Conservation (phyloP, 2,113 vertebrate species). For the Hypomesus transpacificus region DNA sequence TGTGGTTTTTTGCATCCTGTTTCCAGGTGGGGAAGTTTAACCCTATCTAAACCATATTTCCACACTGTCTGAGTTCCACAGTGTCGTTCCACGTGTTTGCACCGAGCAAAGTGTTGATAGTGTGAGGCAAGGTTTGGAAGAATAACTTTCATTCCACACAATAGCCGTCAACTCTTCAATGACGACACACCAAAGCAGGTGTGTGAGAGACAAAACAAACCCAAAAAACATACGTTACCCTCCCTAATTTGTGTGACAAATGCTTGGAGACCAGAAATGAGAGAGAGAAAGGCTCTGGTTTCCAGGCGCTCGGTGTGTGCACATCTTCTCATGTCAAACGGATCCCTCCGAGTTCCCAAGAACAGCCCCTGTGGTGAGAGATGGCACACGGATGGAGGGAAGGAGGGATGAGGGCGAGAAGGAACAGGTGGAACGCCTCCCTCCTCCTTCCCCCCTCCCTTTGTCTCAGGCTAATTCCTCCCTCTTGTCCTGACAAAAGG, state of each 20-base stretch:
- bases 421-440: constrained; percentile 17
- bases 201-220: neutral
- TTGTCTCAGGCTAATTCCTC: constrained; percentile 71
- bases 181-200: constrained; percentile 4
- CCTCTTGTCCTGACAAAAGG: constrained; percentile 64
- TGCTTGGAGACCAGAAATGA: too few species aligned
- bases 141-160: too few species aligned
- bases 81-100: neutral
- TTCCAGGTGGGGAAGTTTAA: too few species aligned
- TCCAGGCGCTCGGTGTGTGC: too few species aligned
- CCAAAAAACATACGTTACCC: neutral
- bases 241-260: neutral
- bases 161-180: neutral
- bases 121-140: neutral
- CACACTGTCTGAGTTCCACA: too few species aligned
- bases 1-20: constrained; percentile 2
- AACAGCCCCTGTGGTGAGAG: neutral
- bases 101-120: neutral
- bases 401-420: constrained; percentile 11
- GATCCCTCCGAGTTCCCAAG: too few species aligned
- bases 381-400: constrained; percentile 8
- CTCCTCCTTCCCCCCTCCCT: constrained; percentile 49
- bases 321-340: too few species aligned
- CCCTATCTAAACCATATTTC: too few species aligned
- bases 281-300: too few species aligned